Evolutionary conservation across 2,888 invertebrate genomes (phyloP).

Genomic region (Ischnura elegans): DNA sequence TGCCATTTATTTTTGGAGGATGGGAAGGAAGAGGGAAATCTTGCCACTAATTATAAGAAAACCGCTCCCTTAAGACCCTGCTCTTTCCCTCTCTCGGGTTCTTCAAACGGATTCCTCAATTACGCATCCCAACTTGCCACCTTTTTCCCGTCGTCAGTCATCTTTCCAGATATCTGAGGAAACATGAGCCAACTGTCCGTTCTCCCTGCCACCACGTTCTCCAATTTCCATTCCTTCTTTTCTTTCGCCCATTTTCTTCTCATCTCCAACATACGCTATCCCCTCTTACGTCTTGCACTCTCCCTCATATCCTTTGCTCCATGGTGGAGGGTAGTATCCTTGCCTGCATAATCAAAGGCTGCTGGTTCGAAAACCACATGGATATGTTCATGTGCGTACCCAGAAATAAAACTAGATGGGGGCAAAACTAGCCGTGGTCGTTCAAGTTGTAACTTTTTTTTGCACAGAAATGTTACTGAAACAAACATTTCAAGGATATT

Average conservation of each 20-base stretch:
- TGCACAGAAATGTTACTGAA: too few relatives aligned
- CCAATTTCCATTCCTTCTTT: neutral
- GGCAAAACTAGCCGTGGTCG: too few relatives aligned
- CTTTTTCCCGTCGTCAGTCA: neutral
- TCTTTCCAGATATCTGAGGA: constrained; percentile 26
- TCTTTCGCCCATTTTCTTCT: neutral
- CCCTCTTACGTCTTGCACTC: neutral
- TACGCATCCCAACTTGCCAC: neutral
- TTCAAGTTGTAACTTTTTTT: too few relatives aligned
- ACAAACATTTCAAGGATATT: too few relatives aligned
- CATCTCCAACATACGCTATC: neutral
- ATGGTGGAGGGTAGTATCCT: too few relatives aligned
- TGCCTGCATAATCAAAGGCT: too few relatives aligned
- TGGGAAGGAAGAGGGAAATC: neutral
- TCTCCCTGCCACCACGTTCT: neutral
- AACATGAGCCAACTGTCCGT: constrained; percentile 15
- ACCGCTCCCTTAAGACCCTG: constrained; percentile 12
- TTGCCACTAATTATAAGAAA: constrained; percentile 45
- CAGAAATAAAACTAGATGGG: too few relatives aligned
- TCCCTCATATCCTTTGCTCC: too few relatives aligned
- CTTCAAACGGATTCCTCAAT: constrained; percentile 21
- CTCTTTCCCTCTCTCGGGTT: neutral
- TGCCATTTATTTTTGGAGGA: neutral
- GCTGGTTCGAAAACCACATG: too few relatives aligned
- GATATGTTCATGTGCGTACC: too few relatives aligned